phyloP scores from a whole-genome alignment of 2,888 invertebrate species.

The Oscheius sp. region DNA sequence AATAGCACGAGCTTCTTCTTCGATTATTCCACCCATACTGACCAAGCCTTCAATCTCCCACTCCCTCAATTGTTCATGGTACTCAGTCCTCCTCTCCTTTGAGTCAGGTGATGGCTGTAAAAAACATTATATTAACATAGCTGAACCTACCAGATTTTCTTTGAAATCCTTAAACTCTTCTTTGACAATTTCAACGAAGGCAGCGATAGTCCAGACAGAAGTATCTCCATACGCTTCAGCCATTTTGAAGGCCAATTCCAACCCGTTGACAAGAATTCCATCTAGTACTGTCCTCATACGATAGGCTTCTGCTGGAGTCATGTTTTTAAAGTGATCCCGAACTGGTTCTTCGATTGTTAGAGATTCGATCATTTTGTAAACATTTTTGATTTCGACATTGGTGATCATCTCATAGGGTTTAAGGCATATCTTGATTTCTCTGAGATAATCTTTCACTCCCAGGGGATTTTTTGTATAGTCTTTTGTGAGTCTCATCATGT shows the following conservation, averaged over 20 bases:
- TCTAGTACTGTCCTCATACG: not conserved
- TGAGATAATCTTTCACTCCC: too few species aligned
- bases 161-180: not conserved
- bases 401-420: not conserved
- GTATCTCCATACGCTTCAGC: not conserved
- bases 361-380: not conserved
- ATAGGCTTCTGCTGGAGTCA: conserved; percentile 1
- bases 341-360: not conserved
- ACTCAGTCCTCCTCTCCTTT: not conserved
- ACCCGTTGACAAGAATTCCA: not conserved
- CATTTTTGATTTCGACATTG: not conserved
- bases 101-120: not conserved
- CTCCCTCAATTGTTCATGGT: not conserved
- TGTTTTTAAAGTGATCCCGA: not conserved
- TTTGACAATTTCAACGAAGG: not conserved
- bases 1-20: not conserved
- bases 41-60: not conserved
- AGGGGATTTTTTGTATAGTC: too few species aligned
- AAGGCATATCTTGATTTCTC: not conserved
- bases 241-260: not conserved
- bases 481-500: not conserved
- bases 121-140: not conserved
- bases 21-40: not conserved
- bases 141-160: not conserved
- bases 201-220: not conserved